Percentiles rank a stretch among this genome's conserved stretches.
Evolutionary conservation across 2,113 vertebrate species (phyloP).

Genomic region (Oenanthe oenanthe): DNA sequence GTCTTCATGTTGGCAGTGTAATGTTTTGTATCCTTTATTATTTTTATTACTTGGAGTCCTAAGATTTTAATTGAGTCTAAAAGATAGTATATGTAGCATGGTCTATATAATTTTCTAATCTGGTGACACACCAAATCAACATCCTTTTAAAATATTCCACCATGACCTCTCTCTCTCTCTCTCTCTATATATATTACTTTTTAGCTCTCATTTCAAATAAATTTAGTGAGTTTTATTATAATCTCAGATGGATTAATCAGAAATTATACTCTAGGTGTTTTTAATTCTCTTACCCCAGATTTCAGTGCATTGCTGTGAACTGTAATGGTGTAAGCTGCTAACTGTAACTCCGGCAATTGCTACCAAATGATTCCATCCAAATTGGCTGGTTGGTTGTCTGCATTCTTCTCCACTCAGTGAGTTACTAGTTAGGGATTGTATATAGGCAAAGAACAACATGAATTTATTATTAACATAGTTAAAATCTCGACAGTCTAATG

Average conservation of each 20-base stretch:
- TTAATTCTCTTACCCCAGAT: not conserved
- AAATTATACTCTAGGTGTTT: not conserved
- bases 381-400: accelerated
- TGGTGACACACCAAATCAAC: not conserved
- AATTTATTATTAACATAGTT: not conserved
- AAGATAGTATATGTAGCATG: not conserved
- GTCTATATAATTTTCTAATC: not conserved
- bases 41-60: not conserved
- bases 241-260: not conserved
- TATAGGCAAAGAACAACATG: not conserved
- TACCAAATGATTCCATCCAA: not conserved
- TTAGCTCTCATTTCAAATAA: not conserved
- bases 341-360: not conserved
- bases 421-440: not conserved
- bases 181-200: not conserved
- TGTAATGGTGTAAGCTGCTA: not conserved
- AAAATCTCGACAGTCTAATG: not conserved
- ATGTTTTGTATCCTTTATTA: not conserved
- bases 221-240: not conserved
- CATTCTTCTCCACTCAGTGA: not conserved
- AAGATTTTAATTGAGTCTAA: not conserved
- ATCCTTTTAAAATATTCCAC: not conserved
- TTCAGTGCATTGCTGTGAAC: not conserved
- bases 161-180: not conserved
- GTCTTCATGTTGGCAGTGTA: not conserved